Conservation (phyloP, 2,888 invertebrate species). For the Beris morrisii region DNA sequence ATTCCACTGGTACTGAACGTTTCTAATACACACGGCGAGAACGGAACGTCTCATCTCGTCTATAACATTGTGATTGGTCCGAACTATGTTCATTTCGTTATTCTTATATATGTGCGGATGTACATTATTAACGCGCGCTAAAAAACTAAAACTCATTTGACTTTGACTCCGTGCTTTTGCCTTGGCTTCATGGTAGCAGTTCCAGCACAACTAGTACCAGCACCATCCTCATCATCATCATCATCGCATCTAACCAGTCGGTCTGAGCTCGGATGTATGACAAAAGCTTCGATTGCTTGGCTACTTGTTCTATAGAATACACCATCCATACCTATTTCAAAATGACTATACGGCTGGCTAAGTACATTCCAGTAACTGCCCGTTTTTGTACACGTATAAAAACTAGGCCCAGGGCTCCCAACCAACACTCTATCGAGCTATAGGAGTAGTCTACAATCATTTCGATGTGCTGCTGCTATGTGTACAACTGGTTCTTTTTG, state of each 20-base stretch:
- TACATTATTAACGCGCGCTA: slow-evolving; percentile 11
- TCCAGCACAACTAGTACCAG: background rate
- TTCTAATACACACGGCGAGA: too few species aligned
- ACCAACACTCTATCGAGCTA: background rate
- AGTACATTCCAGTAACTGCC: slow-evolving; percentile 31
- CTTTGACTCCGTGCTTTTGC: slow-evolving; percentile 4
- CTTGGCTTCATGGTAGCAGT: slow-evolving; percentile 12
- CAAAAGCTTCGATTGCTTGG: slow-evolving; percentile 10
- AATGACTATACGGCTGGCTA: slow-evolving; percentile 28
- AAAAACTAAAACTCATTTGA: slow-evolving; percentile 18
- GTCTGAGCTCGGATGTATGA: background rate
- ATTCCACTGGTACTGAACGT: too few species aligned
- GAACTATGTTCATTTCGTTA: too few species aligned
- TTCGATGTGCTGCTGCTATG: slow-evolving; percentile 16
- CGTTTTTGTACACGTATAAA: slow-evolving; percentile 27
- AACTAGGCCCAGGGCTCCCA: slow-evolving; percentile 23
- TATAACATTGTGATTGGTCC: too few species aligned
- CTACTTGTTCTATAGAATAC: slow-evolving; percentile 15
- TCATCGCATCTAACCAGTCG: background rate
- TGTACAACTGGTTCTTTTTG: slow-evolving; percentile 29
- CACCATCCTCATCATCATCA: slow-evolving; percentile 2
- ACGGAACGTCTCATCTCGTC: too few species aligned
- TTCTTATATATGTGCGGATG: too few species aligned
- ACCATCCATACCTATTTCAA: slow-evolving; percentile 5
- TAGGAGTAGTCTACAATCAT: slow-evolving; percentile 22